Base-by-base conservation (phyloP, 1,140 invertebrate genomes). In the Drosophila melanica region DNA sequence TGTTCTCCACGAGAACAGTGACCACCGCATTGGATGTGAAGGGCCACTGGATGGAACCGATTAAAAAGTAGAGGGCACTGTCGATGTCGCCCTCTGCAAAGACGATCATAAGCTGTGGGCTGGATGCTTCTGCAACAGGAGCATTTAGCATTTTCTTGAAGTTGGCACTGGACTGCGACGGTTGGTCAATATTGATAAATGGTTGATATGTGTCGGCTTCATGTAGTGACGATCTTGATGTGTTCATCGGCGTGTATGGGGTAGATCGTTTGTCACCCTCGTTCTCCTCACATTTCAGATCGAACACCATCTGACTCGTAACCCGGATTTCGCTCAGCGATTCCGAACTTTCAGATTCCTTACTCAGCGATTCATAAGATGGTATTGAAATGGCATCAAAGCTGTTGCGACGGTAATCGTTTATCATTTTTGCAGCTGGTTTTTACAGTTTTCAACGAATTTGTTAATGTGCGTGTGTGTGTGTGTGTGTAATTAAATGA, bases 41-140 rank as follows among this genome's bases (percentile, higher is more conserved):
- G 0, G 90, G 65, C 45, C 75, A 66, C 4, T 82, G 53, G 1
- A 75, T 47, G 0, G 90, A 91, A 6, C 77, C 58, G 2, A 63
- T 35, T 0, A 91, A 23, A 23, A 77, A 75, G 23, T 87, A 60
- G 7, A 86, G 14, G 4, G 90, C 81, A 48, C 79, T 73, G 20
- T 91, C 63, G 1, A 90, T 39, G 44, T 91, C 90, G 3, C 79
- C 85, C 0, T 41, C 55, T 7, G 48, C 72, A 41, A 63, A 82
- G 16, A 91, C 47, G 14, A 91, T 76, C 74, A 91, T 77, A 10
- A 86, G 20, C 1, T 85, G 73, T n/a, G 81, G 62, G 9, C 7
- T 20, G 30, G 33, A 27, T 2, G 18, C 0, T 7, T 39, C 30
- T 16, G 3, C 3, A 0, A 7, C 6, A n/a, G 16, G 12, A 12